These are phyloP conservation scores for Oryzias curvinotus DNA, from an alignment of 2,113 vertebrate genomes.

Conservation along the genomic window DNA sequence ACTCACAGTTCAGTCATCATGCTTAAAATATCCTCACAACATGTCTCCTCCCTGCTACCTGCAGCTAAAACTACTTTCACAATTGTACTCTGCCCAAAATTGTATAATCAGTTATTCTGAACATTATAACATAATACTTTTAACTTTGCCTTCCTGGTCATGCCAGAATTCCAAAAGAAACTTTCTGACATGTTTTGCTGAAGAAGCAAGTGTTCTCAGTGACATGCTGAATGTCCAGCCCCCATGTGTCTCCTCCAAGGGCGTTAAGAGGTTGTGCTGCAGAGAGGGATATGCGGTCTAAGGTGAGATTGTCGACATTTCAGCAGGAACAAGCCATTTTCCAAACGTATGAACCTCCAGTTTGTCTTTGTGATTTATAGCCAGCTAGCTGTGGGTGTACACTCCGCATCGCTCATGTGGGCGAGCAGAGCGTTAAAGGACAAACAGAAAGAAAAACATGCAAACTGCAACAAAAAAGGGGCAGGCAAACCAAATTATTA, in stretches of 20 bases:
- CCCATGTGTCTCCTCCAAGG: conserved; percentile 41
- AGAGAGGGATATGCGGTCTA: conserved; percentile 49
- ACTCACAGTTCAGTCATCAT: no score
- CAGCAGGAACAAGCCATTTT: conserved; percentile 50
- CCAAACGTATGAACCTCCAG: conserved; percentile 11
- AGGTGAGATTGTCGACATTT: conserved; percentile 51
- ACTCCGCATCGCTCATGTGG: conserved; percentile 46
- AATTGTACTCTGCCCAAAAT: no score
- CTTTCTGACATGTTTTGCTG: background rate
- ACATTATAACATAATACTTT: no score
- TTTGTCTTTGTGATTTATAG: conserved; percentile 66
- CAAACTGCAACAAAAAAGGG: conserved; percentile 1
- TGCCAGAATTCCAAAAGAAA: background rate
- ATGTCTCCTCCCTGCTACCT: no score
- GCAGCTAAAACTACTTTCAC: no score
- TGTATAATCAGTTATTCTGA: no score
- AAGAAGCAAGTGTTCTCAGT: background rate
- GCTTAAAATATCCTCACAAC: no score
- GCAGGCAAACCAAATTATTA: background rate
- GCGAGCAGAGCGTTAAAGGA: conserved; percentile 41
- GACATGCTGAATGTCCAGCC: background rate
- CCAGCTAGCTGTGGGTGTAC: conserved; percentile 14
- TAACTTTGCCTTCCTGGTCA: background rate
- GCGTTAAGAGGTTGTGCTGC: conserved; percentile 33
- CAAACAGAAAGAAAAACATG: background rate